Percentiles rank a stretch among this genome's conserved stretches.
Conservation (phyloP, 2,888 invertebrate species). For the Mesorhabditis belari region DNA sequence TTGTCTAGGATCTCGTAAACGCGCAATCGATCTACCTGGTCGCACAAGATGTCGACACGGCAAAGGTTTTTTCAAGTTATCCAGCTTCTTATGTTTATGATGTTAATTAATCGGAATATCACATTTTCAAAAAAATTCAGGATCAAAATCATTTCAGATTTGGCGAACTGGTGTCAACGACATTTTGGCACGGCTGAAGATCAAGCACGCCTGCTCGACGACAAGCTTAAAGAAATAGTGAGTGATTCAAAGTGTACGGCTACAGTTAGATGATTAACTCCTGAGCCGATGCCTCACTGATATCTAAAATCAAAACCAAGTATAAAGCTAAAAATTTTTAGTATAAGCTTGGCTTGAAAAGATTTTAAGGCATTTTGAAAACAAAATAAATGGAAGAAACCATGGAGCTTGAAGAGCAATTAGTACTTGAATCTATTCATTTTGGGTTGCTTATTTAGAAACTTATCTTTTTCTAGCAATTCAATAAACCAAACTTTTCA, state of each 20-base stretch:
- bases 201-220: slow-evolving; percentile 80
- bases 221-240: slow-evolving; percentile 97
- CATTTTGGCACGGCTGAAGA: slow-evolving; percentile 88
- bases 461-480: too few species aligned
- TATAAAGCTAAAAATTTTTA: too few species aligned
- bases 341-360: too few species aligned
- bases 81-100: neutral
- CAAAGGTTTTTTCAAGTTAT: slow-evolving; percentile 69
- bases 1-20: slow-evolving; percentile 90
- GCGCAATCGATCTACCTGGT: slow-evolving; percentile 95
- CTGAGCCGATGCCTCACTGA: too few species aligned
- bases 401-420: too few species aligned
- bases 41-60: slow-evolving; percentile 82
- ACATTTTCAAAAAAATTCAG: neutral
- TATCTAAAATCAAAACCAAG: too few species aligned
- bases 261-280: too few species aligned
- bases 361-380: too few species aligned
- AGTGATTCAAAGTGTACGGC: slow-evolving; percentile 63
- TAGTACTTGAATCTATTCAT: too few species aligned
- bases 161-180: slow-evolving; percentile 84
- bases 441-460: too few species aligned
- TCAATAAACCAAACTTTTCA: slow-evolving; percentile 62
- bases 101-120: neutral
- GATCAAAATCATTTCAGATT: slow-evolving; percentile 63
- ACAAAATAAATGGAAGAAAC: too few species aligned